Percentiles rank a stretch among this genome's conserved stretches.
Conservation (phyloP, 2,888 invertebrate genomes). For the Ametastegia equiseti region DNA sequence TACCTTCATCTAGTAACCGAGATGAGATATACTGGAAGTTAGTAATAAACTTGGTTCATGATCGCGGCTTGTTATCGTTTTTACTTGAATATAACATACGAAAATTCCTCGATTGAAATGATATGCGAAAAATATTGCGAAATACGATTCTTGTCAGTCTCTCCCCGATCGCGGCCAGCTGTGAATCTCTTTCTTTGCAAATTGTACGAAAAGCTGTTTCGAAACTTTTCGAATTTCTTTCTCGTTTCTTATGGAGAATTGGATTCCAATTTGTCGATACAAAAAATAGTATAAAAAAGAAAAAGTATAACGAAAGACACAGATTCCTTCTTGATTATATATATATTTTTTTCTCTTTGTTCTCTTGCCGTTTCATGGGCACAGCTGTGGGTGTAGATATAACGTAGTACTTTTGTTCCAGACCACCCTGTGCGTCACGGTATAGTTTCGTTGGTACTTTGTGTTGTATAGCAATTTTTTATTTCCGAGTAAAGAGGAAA, state of each 20-base stretch:
- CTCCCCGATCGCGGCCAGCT: neutral
- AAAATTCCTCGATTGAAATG: neutral
- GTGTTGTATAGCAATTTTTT: neutral
- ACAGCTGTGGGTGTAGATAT: neutral
- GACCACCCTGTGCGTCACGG: neutral
- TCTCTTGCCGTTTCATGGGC: neutral
- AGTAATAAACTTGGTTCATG: constrained; percentile 1
- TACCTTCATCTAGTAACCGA: neutral
- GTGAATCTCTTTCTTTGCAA: neutral
- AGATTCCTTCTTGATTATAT: neutral
- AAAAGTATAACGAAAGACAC: neutral
- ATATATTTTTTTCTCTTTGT: no score
- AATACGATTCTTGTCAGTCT: neutral
- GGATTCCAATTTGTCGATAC: neutral
- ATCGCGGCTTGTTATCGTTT: neutral
- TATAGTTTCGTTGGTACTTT: neutral
- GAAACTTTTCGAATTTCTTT: neutral
- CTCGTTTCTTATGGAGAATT: neutral
- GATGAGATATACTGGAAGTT: neutral
- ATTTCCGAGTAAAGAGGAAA: neutral
- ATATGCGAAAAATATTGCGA: neutral
- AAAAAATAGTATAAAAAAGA: neutral
- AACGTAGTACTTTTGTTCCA: neutral
- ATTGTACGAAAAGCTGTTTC: no score
- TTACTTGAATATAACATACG: neutral